Evolutionary conservation across 2,113 vertebrate species (phyloP).

Genomic region (Neopipo cinnamomea): DNA sequence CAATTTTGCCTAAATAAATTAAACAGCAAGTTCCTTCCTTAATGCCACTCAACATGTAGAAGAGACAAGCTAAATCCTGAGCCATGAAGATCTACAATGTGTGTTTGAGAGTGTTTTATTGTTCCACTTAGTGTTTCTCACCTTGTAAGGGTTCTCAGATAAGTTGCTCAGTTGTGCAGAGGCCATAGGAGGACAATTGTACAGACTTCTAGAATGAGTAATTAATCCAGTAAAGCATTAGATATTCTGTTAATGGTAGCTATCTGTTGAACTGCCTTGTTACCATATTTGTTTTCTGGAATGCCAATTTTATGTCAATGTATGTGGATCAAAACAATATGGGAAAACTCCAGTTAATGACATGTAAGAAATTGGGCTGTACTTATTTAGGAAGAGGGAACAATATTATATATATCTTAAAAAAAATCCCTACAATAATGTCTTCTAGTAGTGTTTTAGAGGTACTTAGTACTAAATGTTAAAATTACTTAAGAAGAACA

Average conservation of each 20-base stretch:
- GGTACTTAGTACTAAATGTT: not conserved
- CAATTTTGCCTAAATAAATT: not conserved
- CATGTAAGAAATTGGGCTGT: not conserved
- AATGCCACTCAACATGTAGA: not conserved
- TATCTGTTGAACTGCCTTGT: not conserved
- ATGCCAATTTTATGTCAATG: not conserved
- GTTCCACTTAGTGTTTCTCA: not conserved
- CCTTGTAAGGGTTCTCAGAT: not conserved
- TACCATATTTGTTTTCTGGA: not conserved
- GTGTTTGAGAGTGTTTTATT: not conserved
- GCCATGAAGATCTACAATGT: not conserved
- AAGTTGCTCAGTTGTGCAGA: not conserved
- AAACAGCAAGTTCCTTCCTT: not conserved
- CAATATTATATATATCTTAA: not conserved
- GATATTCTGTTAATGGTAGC: not conserved
- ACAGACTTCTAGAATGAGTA: not conserved
- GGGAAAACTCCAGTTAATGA: not conserved
- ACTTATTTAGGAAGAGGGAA: not conserved
- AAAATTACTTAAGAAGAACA: not conserved
- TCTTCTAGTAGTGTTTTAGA: not conserved
- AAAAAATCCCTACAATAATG: not conserved
- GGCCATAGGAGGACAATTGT: not conserved
- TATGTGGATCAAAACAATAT: not conserved
- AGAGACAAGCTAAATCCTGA: not conserved
- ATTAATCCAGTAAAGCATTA: not conserved